phyloP scores from a whole-genome alignment of 2,113 vertebrate species.

The Sardina pilchardus region DNA sequence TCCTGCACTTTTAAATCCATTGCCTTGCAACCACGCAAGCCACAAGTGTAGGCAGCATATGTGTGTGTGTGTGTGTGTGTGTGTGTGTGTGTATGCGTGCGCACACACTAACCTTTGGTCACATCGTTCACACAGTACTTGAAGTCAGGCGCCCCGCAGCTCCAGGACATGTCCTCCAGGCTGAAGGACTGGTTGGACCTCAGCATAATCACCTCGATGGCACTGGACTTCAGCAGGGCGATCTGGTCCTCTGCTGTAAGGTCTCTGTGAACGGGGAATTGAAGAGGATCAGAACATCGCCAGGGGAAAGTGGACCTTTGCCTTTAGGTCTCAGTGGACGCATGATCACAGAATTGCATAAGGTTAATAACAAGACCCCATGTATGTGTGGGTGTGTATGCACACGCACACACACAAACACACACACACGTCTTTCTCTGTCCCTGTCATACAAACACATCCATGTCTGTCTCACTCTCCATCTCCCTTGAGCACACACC shows the following conservation, averaged over 20 bases:
- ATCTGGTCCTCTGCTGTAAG: slow-evolving; percentile 95
- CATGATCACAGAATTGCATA: too few species aligned
- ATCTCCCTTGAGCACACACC: not conserved
- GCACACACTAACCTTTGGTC: slow-evolving; percentile 79
- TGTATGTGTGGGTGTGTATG: not conserved
- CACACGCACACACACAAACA: not conserved
- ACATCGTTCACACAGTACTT: slow-evolving; percentile 90
- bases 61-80: slow-evolving; percentile 10
- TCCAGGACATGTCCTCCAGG: slow-evolving; percentile 95
- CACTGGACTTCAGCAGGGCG: slow-evolving; percentile 93
- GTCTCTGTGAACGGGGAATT: slow-evolving; percentile 57
- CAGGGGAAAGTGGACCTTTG: too few species aligned
- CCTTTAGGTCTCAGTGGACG: too few species aligned
- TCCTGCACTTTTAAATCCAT: not conserved
- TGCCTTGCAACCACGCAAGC: too few species aligned
- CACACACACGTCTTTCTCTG: not conserved
- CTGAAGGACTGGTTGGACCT: slow-evolving; percentile 95
- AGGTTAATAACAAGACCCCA: not conserved
- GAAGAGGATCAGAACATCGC: not conserved
- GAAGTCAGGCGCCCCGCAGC: slow-evolving; percentile 86
- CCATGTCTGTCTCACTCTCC: not conserved
- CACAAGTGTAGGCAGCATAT: not conserved
- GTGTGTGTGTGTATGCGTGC: slow-evolving; percentile 9
- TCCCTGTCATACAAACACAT: not conserved
- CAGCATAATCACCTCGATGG: slow-evolving; percentile 98